Conservation (phyloP, 2,888 invertebrate genomes). For the Augiades crinisus region DNA sequence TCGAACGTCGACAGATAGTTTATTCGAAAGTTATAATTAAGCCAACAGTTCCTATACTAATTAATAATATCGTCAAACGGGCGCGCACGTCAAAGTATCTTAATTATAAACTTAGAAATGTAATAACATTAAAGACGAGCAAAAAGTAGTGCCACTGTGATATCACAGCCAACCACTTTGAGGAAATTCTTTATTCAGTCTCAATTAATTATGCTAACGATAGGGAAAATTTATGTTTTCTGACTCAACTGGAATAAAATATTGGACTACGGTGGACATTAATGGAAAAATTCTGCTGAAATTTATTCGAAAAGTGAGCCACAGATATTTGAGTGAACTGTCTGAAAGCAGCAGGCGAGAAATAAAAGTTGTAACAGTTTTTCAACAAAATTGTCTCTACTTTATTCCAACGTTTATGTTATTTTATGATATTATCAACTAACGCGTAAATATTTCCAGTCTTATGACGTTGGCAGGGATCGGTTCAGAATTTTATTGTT, state of each 20-base stretch:
- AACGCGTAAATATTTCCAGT: too few species aligned
- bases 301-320: not conserved
- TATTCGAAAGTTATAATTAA: too few species aligned
- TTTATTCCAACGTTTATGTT: too few species aligned
- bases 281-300: not conserved
- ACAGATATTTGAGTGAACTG: not conserved
- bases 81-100: too few species aligned
- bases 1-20: too few species aligned
- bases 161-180: not conserved
- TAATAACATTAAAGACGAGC: too few species aligned
- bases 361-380: constrained; percentile 9
- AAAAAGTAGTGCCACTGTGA: too few species aligned
- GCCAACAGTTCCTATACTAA: too few species aligned
- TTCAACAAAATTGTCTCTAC: constrained; percentile 4
- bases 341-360: constrained; percentile 7
- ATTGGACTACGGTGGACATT: not conserved
- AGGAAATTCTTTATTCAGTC: not conserved
- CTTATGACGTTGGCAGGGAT: too few species aligned
- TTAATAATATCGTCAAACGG: too few species aligned
- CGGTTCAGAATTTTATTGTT: too few species aligned
- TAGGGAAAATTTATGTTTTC: constrained; percentile 5
- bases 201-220: not conserved
- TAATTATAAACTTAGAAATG: not conserved
- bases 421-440: too few species aligned
- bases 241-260: not conserved